A percentile compares a stretch with the other conserved stretches of the same genome.
phyloP scores from a whole-genome alignment of 2,888 invertebrate genomes.

The Ochropacha duplaris region DNA sequence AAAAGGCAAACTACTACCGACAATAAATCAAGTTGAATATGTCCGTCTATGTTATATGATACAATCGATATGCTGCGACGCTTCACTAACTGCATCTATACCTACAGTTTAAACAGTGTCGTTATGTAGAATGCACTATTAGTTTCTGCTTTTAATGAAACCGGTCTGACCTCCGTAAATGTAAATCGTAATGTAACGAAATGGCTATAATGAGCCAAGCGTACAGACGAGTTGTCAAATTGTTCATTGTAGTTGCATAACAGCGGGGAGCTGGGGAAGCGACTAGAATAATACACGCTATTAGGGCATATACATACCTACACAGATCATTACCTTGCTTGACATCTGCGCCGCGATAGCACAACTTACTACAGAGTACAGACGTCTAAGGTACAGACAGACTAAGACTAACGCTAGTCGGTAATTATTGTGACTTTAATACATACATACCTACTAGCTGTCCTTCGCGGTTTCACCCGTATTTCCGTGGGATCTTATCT shows the following conservation, averaged over 20 bases:
- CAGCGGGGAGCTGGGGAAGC: not conserved
- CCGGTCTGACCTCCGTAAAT: not conserved
- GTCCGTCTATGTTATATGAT: not conserved
- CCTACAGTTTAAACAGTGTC: not conserved
- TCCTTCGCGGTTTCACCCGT: too few species aligned
- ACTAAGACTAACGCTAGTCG: constrained; percentile 18
- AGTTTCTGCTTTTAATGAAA: not conserved
- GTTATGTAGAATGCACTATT: too few species aligned
- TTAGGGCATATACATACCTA: not conserved
- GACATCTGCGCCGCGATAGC: not conserved
- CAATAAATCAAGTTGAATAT: not conserved
- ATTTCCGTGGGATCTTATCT: too few species aligned
- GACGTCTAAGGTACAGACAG: too few species aligned
- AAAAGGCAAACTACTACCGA: not conserved
- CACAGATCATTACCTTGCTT: not conserved
- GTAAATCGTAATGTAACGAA: not conserved
- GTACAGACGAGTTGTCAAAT: not conserved
- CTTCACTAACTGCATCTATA: not conserved
- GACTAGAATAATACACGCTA: not conserved
- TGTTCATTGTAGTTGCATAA: not conserved
- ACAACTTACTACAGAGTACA: constrained; percentile 2
- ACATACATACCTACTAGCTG: too few species aligned
- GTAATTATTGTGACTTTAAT: constrained; percentile 16
- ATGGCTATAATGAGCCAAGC: not conserved
- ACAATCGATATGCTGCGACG: not conserved